Base-by-base conservation (phyloP, 2,888 invertebrate genomes). In the Cantharis lateralis region DNA sequence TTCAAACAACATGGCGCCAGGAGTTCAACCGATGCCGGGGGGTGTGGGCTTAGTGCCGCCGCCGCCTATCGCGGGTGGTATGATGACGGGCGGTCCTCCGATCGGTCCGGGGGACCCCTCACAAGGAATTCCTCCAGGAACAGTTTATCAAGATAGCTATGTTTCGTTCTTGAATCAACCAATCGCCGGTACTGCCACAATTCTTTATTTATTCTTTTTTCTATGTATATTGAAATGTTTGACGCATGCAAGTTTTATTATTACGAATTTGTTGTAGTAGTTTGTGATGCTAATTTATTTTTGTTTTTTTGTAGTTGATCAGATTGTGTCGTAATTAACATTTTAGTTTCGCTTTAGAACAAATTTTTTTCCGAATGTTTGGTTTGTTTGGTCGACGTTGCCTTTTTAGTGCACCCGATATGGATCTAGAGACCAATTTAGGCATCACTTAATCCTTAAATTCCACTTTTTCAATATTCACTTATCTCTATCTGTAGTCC, bases 91-190 rank as follows among this genome's bases (percentile, higher is more conserved):
- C 66, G 72, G 73, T 66, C 83, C 81, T 78, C 81, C 77, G 82
- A 82, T 77, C 26, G 74, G 84, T 83, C 80, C 84, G 84, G 84
- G 86, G 83, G 84, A 85, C 78, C 81, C 80, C 78, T 80, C 75
- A 79, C 84, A 84, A 81, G 83, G 83, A 81, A 76, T 81, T 80
- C 85, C 82, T 83, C 86, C 83, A 84, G 88, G 87, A 86, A 85
- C 87, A 82, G 91, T 92, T 87, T 92, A 92, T 87, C 92, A 92
- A 88, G 92, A 92, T 89, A 92, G 92, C 89, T 92, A 92, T 87
- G 92, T 92, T 87, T 92, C 92, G 83, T 92, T 92, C 89, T 90
- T 92, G 88, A 91, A 91, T 88, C 91, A 92, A 86, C 90, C 91
- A 79, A 83, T 85, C 84, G 90, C 88, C 86, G 89, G 88, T 88